Base-by-base conservation (phyloP, 2,113 vertebrate genomes). In the Cacatua alba region DNA sequence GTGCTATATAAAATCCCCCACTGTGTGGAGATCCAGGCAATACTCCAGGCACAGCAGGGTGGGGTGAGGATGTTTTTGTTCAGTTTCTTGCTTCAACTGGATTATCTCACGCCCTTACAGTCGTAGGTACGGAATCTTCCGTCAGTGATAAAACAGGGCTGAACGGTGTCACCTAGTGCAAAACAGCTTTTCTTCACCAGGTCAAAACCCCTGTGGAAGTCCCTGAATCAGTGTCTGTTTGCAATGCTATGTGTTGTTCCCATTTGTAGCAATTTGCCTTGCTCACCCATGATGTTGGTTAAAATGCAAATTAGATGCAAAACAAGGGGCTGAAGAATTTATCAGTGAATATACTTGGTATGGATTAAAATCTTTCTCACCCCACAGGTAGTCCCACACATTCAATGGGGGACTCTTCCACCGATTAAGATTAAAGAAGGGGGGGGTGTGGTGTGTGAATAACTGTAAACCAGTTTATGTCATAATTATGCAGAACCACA, bases 1-100 rank as follows among this genome's bases (percentile, higher is more conserved):
- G 1, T 62, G 75, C 89, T 92, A 78, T 59, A 85, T 74, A 95
- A 98, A 97, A 93, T 68, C 83, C 59, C 88, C 77, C 84, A 9
- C 9, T 88, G 70, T 51, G 69, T 23, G 63, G 75, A 76, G 62
- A 90, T 44, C 43, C 90, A 75, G 83, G 88, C 72, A 57, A 75
- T 44, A 53, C 53, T 96, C 84, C 81, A 74, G n/a, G 37, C 91
- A 84, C 95, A 96, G 60, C 26, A 72, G 71, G 79, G 86, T 86
- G 86, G 93, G 55, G 88, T 87, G 52, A 87, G 49, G 64, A 62
- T 21, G 41, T 6, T 94, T 96, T 94, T 75, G 53, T 92, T 76
- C 69, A 28, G 4, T 82, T 91, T 65, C 65, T 94, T 49, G 13
- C 70, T 96, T 79, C n/a, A 74, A 46, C 85, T 82, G 57, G 62